Evolutionary conservation across 2,888 invertebrate genomes (phyloP), one percentile per base, ranked within the genome.

Genomic region (Salticus scenicus): DNA sequence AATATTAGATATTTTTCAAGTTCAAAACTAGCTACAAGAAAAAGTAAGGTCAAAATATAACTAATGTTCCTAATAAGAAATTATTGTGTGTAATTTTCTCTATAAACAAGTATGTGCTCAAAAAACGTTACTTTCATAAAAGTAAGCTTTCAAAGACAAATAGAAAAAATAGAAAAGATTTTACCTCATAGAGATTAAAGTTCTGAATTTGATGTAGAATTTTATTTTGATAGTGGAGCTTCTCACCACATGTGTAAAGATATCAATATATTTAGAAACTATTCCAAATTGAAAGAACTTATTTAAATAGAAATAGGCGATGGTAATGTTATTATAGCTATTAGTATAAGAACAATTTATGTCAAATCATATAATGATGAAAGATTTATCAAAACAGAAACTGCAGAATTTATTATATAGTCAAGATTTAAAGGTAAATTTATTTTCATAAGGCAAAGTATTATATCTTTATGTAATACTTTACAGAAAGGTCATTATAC

Each of bases 171-270:
- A 27, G 7, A 2, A 57, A 20, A 57, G 24, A 7, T 57, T 57
- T 57, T 57, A 27, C 57, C 17, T 7, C 20, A 1, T 2, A 20
- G 57, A 27, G n/a, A n/a, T n/a, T n/a, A n/a, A n/a, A n/a, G 57
- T 20, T n/a, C 57, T 5, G 57, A 57, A 57, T 2, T 20, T 1
- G 57, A 57, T 57, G 7, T 57, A 7, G 57, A 20, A n/a, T 57
- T 57, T 14, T 57, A 57, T 57, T 57, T 57, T 20, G 57, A 57
- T 57, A 57, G 57, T 14, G 57, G 57, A 57, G 57, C 57, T 10
- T 57, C 57, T 10, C n/a, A 57, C 14, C 47, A 57, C 7, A 57
- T 57, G 57, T 7, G 57, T 57, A 14, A 57, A 57, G 5, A 57
- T 20, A 4, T 57, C 0, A 57, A 20, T 1, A 1, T 57, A 4